Conservation (phyloP, 2,888 invertebrate genomes). For the Drosophila demipolita region DNA sequence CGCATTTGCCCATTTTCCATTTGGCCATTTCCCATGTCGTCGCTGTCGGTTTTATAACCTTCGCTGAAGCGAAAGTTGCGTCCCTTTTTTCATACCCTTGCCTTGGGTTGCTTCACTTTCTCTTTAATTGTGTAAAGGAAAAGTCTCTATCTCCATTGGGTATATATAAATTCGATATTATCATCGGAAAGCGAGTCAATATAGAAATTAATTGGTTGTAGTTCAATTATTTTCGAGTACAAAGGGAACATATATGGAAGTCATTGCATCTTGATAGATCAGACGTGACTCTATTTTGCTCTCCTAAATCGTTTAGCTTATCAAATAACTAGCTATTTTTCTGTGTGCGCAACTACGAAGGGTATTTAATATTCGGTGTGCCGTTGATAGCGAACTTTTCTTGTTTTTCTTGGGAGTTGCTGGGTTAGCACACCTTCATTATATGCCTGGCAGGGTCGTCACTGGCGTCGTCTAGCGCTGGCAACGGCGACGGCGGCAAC, state of each 20-base stretch:
- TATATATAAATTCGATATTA: not conserved
- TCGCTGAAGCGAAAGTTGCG: conserved; percentile 57
- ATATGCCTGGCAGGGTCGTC: conserved; percentile 48
- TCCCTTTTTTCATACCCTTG: conserved; percentile 25
- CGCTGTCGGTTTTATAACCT: conserved; percentile 80
- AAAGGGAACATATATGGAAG: not conserved
- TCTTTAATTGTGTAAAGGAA: not conserved
- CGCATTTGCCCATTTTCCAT: conserved; percentile 48
- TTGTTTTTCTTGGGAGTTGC: conserved; percentile 11
- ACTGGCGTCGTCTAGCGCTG: conserved; percentile 65
- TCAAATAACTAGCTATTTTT: not conserved
- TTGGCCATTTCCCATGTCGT: conserved; percentile 68
- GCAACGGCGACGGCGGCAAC: conserved; percentile 63
- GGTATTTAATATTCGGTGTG: not conserved
- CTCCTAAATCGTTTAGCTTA: not conserved
- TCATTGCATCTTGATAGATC: not conserved
- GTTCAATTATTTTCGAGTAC: not conserved
- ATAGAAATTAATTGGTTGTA: not conserved
- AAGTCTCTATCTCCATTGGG: too few species aligned
- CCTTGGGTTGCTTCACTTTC: not conserved
- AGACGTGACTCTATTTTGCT: not conserved
- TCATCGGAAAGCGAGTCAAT: not conserved
- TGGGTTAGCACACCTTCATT: conserved; percentile 65
- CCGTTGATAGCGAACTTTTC: not conserved
- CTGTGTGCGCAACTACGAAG: not conserved